Percentiles rank a stretch among this genome's conserved stretches.
These are phyloP conservation scores for Rhagoletis zephyria DNA, from an alignment of 1,140 invertebrate species.

Conservation along the genomic window DNA sequence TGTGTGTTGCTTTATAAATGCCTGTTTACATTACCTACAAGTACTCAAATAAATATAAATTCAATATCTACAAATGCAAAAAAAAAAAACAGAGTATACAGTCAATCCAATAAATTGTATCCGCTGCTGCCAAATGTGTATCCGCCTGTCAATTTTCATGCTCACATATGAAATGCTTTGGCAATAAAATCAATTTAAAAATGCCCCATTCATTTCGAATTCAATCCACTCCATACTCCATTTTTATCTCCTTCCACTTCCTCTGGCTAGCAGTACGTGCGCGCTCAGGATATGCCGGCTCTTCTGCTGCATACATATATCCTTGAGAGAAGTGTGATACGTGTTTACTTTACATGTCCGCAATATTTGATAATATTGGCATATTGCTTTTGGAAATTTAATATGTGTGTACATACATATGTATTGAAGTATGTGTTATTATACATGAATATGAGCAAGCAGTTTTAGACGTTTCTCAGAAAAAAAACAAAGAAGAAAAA, in stretches of 20 bases:
- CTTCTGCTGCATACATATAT: neutral
- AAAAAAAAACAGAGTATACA: neutral
- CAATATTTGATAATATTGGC: constrained; percentile 47
- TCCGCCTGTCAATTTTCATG: constrained; percentile 17
- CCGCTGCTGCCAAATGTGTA: neutral
- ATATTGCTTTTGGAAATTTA: constrained; percentile 46
- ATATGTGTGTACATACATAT: neutral
- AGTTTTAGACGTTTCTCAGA: neutral
- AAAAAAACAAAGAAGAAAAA: neutral
- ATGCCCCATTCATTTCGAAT: constrained; percentile 36
- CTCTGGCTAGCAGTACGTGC: neutral
- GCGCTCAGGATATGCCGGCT: neutral
- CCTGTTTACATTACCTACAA: constrained; percentile 31
- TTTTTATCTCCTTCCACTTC: neutral
- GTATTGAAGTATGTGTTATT: neutral
- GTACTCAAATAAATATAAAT: constrained; percentile 15
- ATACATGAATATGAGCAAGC: neutral
- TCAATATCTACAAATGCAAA: neutral
- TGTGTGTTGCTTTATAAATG: neutral
- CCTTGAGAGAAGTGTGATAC: neutral
- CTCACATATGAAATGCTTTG: constrained; percentile 31
- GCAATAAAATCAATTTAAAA: constrained; percentile 52
- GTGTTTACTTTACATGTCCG: constrained; percentile 43
- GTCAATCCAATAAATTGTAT: constrained; percentile 39
- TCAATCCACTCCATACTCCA: neutral